Evolutionary conservation across 2,113 vertebrate species (phyloP), one percentile per base, ranked within the genome.

Genomic region (Phylloscopus whistleri): DNA sequence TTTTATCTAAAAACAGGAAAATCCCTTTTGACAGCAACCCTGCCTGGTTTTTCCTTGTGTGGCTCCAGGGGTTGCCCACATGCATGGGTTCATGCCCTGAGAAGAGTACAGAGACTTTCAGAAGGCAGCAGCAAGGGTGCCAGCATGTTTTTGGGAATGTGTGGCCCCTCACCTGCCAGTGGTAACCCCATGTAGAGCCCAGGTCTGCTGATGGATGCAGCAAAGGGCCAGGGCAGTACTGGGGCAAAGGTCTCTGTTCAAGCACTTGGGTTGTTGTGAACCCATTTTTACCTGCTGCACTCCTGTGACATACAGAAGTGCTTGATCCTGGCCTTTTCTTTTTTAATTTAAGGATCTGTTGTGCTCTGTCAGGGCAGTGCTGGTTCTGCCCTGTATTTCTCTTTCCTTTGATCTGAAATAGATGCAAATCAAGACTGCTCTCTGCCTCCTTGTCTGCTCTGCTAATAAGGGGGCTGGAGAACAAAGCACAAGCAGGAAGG

Each of bases 141-240:
- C 6, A 0, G n/a, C 7, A 41, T 22, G 14, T 37, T 67, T 89
- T 21, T 1, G 2, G 48, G n/a, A 15, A 27, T 1, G 0, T 22
- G 43, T 67, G 72, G 7, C 46, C 33, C 27, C 37, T 63, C 30
- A 7, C 9, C 33, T 46, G 9, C 8, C 20, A 6, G 8, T 3
- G 10, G 23, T 24, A 18, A 43, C 3, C 28, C 16, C 4, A 6
- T 2, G 8, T 2, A 11, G 21, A 16, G 33, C 13, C 2, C 1
- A 39, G 31, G 7, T 53, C 35, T 37, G n/a, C 55, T n/a, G 13
- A 44, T 15, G 18, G 16, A 2, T 16, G 15, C 7, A 10, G 24
- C 4, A 13, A 52, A 64, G 41, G 21, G 8, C 14, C 16, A 16
- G 41, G 31, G 28, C 13, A 13, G 13, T 1, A 0, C 17, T 0